Evolutionary conservation across 64 coral and sea anemone genomes (phyloP).

Genomic region (Stichodactyla mertensii): DNA sequence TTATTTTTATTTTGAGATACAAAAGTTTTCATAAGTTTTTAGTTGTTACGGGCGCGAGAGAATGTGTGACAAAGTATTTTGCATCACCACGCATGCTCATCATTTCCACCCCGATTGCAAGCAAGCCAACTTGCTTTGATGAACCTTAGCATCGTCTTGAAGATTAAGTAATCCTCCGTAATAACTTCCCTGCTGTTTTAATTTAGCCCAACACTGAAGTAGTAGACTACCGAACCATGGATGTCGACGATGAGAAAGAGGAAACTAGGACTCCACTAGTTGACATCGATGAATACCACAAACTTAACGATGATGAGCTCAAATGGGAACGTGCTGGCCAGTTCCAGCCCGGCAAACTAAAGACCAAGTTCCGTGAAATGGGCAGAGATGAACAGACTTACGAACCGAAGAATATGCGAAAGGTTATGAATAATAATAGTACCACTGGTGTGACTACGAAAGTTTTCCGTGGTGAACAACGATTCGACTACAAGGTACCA

Average conservation of each 20-base stretch:
- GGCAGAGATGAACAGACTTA: not conserved
- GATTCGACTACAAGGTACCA: not conserved
- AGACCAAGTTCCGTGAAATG: slow-evolving; percentile 16
- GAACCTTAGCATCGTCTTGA: not conserved
- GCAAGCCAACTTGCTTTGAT: not conserved
- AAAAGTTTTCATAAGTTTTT: not conserved
- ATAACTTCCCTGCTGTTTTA: not conserved
- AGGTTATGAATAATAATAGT: not conserved
- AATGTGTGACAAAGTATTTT: slow-evolving; percentile 4
- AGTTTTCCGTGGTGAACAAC: not conserved
- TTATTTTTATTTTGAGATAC: not conserved
- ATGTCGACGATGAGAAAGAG: slow-evolving; percentile 21
- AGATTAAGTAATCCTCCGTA: not conserved
- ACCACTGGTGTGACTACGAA: not conserved
- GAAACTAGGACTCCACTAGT: slow-evolving; percentile 2
- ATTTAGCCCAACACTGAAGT: not conserved
- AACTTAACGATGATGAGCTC: slow-evolving; percentile 28
- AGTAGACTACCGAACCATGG: slow-evolving; percentile 21
- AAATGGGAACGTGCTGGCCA: slow-evolving; percentile 22
- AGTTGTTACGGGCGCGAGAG: not conserved
- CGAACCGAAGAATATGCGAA: not conserved
- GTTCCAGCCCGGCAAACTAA: slow-evolving; percentile 16
- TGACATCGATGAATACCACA: slow-evolving; percentile 21
- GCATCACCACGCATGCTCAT: slow-evolving; percentile 1
- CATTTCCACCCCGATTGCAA: not conserved